phyloP scores from a whole-genome alignment of 2,113 vertebrate genomes.

The Galemys pyrenaicus region DNA sequence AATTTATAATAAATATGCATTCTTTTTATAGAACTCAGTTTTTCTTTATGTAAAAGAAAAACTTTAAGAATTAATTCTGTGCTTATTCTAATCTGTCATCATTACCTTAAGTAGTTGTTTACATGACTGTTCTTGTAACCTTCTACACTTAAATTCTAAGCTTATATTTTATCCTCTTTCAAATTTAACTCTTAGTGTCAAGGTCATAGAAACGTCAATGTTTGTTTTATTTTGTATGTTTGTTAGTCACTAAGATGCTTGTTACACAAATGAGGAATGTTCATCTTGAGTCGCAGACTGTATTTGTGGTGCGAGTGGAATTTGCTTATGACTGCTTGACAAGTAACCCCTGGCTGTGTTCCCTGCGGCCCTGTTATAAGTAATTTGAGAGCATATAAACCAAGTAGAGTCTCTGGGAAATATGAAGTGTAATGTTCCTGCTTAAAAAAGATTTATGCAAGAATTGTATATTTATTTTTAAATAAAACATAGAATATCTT shows the following conservation, averaged over 20 bases:
- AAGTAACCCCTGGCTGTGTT: background rate
- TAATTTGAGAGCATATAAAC: constrained; percentile 17
- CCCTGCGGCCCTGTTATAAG: constrained; percentile 22
- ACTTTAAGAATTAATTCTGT: background rate
- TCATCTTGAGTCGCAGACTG: background rate
- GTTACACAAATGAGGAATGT: background rate
- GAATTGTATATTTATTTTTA: background rate
- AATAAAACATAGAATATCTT: constrained; percentile 4
- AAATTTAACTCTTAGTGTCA: background rate
- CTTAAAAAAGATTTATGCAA: background rate
- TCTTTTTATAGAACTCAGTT: constrained; percentile 53
- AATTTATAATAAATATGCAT: constrained; percentile 64
- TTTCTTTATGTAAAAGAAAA: constrained; percentile 50
- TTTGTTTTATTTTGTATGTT: constrained; percentile 28
- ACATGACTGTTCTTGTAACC: background rate
- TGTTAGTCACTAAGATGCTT: background rate
- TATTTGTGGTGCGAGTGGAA: constrained; percentile 16
- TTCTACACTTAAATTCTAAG: background rate
- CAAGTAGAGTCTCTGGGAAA: background rate
- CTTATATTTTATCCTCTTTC: background rate
- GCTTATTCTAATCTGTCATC: constrained; percentile 16
- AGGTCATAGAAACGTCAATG: background rate
- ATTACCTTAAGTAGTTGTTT: constrained; percentile 6
- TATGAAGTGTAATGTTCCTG: constrained; percentile 7
- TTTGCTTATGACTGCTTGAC: constrained; percentile 14